Percentiles rank a stretch among this genome's conserved stretches.
These are phyloP conservation scores for Leucania comma DNA, from an alignment of 2,888 invertebrate genomes.

Conservation along the genomic window DNA sequence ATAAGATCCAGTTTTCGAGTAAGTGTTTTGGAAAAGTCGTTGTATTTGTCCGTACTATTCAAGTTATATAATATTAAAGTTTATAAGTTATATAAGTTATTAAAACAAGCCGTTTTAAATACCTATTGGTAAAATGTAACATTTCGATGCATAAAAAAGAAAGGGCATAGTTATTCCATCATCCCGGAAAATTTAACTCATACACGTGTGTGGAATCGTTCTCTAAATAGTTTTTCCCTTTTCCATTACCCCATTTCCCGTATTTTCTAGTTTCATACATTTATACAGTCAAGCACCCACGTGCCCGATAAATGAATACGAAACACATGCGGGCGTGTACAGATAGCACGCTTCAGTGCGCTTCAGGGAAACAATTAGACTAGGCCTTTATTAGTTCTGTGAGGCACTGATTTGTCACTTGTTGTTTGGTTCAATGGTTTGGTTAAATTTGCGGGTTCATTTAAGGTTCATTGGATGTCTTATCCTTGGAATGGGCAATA, in stretches of 20 bases:
- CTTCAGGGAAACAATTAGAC: conserved; percentile 38
- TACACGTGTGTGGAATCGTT: not conserved
- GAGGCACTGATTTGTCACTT: conserved; percentile 47
- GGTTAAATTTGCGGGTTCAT: not conserved
- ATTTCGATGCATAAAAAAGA: not conserved
- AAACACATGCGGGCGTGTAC: conserved; percentile 40
- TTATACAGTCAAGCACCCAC: conserved; percentile 8
- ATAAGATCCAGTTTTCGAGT: too few relatives aligned
- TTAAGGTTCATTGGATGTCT: conserved; percentile 2
- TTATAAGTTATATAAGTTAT: too few relatives aligned
- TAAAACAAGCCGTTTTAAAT: not conserved
- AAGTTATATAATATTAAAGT: too few relatives aligned
- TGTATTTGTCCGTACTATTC: not conserved
- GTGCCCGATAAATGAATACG: conserved; percentile 30
- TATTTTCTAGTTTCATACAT: conserved; percentile 26
- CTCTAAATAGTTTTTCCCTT: not conserved
- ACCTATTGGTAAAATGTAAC: not conserved
- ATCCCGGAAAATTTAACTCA: conserved; percentile 25
- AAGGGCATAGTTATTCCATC: not conserved
- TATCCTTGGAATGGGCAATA: not conserved
- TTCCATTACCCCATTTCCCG: conserved; percentile 23
- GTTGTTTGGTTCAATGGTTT: conserved; percentile 18
- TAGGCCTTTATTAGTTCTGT: conserved; percentile 30
- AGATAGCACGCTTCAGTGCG: conserved; percentile 45
- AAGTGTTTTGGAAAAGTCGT: not conserved